Evolutionary conservation across 2,888 invertebrate genomes (phyloP), one percentile per base, ranked within the genome.

Genomic region (Macroteleia sp.): DNA sequence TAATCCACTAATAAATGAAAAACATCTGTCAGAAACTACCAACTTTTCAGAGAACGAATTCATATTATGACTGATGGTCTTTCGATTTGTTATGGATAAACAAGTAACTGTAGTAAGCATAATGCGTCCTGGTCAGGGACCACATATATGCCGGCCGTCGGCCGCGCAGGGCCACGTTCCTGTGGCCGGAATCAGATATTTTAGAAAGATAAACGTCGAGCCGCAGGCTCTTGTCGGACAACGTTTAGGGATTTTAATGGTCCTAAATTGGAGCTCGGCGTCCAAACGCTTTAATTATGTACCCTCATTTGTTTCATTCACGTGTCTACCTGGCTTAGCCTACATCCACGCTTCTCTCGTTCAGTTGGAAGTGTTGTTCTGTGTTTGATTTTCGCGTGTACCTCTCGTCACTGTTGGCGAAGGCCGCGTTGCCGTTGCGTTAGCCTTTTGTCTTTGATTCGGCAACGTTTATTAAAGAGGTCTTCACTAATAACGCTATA

Each of bases 281-380:
- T 76, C 81, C 82, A 83, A 77, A 81, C 86, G 83, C 89, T 87
- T 88, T 89, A 89, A 89, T 89, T 88, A 89, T 83, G 79, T 83
- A 86, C 89, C 86, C 88, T 88, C 86, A 83, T 89, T 88, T 87
- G 85, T 86, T 88, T 87, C 88, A 86, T 88, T 88, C 86, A 85
- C 82, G 83, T 62, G 52, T 85, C 75, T 77, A 76, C 77, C 81
- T 81, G 79, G 32, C 66, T 77, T 66, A 64, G 28, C 66, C 74
- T 56, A 36, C 12, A 22, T 59, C 36, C 52, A 20, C 14, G 50
- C 19, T 34, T 10, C 20, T 12, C 32, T n/a, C n/a, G n/a, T n/a
- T n/a, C n/a, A n/a, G n/a, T n/a, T n/a, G n/a, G 25, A 34, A 36
- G 62, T 77, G 64, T 77, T 73, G 66, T 61, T 48, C 42, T 30